phyloP scores from a whole-genome alignment of 2,113 vertebrate genomes.

The Xyrauchen texanus region DNA sequence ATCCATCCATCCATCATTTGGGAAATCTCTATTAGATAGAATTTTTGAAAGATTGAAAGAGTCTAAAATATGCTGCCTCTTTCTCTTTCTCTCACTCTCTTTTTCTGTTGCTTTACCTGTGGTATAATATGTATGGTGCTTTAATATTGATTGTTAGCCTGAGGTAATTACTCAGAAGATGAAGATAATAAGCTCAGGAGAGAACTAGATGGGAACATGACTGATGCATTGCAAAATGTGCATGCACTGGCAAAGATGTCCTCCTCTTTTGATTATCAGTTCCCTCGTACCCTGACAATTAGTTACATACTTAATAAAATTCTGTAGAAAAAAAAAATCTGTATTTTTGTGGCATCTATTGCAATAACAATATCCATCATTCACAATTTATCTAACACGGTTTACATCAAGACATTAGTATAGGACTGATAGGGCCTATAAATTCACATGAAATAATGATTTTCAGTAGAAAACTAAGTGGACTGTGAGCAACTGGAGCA shows the following conservation, averaged over 20 bases:
- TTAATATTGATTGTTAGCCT: slow-evolving; percentile 39
- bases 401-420: slow-evolving; percentile 30
- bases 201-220: neutral
- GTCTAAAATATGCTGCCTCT: neutral
- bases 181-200: slow-evolving; percentile 26
- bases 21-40: too few relatives aligned
- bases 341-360: neutral
- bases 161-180: slow-evolving; percentile 42
- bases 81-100: neutral
- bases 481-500: neutral
- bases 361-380: slow-evolving; percentile 2
- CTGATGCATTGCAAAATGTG: slow-evolving; percentile 11
- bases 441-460: slow-evolving; percentile 34
- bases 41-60: too few relatives aligned
- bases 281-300: slow-evolving; percentile 3
- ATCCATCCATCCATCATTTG: too few relatives aligned
- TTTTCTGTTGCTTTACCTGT: neutral
- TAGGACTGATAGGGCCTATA: slow-evolving; percentile 16
- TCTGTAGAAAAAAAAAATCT: slow-evolving; percentile 17
- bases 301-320: slow-evolving; percentile 7
- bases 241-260: slow-evolving; percentile 31
- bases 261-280: slow-evolving; percentile 14
- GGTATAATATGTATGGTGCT: slow-evolving; percentile 33
- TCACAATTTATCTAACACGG: slow-evolving; percentile 29
- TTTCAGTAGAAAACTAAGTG: slow-evolving; percentile 7